phyloP scores from a whole-genome alignment of 2,888 invertebrate genomes.

The Hartigia nigra region DNA sequence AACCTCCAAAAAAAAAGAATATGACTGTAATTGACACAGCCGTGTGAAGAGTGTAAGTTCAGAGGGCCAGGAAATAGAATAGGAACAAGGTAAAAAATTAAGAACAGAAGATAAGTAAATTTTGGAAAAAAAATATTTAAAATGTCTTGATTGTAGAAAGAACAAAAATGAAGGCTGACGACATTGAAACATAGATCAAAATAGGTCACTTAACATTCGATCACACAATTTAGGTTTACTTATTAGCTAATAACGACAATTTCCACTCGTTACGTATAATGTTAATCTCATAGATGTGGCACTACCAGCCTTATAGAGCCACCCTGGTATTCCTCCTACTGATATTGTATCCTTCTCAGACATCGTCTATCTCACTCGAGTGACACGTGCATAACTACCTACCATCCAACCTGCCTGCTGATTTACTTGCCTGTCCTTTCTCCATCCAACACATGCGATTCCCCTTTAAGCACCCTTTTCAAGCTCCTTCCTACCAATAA shows the following conservation, averaged over 20 bases:
- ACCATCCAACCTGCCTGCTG: neutral
- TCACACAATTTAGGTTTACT: conserved; percentile 26
- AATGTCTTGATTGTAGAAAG: neutral
- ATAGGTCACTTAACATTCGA: neutral
- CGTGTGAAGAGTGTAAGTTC: neutral
- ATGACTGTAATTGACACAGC: neutral
- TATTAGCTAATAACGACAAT: conserved; percentile 57
- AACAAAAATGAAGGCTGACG: neutral
- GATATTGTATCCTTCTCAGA: neutral
- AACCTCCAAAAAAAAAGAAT: neutral
- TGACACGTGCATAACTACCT: neutral
- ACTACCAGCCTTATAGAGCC: neutral
- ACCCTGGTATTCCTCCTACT: neutral
- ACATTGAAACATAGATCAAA: neutral
- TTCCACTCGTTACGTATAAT: conserved; percentile 64
- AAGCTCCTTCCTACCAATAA: neutral
- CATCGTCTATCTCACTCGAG: neutral
- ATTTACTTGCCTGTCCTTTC: neutral
- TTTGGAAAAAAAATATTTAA: neutral
- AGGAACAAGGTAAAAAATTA: neutral
- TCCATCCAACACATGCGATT: neutral
- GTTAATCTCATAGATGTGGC: conserved; percentile 44
- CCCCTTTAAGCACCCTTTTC: neutral
- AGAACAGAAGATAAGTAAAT: neutral
- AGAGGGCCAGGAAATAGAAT: neutral